Percentiles rank a stretch among this genome's conserved stretches.
phyloP scores from a whole-genome alignment of 2,113 vertebrate genomes.

The Lonchura striata region DNA sequence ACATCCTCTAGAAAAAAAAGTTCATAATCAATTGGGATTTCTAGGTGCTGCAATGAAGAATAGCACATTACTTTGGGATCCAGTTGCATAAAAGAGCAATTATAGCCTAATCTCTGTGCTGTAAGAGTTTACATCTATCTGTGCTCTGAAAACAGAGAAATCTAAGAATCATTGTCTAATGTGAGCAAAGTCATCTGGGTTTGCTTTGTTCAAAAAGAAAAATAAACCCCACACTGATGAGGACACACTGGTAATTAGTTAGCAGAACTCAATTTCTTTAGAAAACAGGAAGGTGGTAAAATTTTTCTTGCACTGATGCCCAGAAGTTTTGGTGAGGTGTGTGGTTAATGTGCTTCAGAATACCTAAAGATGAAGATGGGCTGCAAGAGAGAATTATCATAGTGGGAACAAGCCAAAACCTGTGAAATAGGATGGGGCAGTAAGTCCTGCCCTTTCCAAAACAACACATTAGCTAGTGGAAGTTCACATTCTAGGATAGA shows the following conservation, averaged over 20 bases:
- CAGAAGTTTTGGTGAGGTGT: neutral
- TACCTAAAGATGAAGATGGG: neutral
- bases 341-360: neutral
- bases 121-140: neutral
- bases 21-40: neutral
- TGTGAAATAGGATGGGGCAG: neutral
- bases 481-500: neutral
- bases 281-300: neutral
- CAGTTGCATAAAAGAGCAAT: neutral
- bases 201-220: neutral
- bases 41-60: neutral
- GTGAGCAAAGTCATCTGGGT: neutral
- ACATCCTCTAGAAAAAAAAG: neutral
- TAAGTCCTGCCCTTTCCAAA: neutral
- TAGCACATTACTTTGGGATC: neutral
- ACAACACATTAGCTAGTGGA: neutral
- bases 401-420: neutral
- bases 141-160: neutral
- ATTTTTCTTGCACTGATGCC: neutral
- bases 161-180: neutral
- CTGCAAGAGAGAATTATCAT: neutral
- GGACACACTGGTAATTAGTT: neutral
- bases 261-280: neutral
- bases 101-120: neutral
- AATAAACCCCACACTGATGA: neutral